Percentiles rank a stretch among this genome's conserved stretches.
phyloP scores from a whole-genome alignment of 30 jellyfish, hydroid and myxozoan species.

The Aurelia sp. region DNA sequence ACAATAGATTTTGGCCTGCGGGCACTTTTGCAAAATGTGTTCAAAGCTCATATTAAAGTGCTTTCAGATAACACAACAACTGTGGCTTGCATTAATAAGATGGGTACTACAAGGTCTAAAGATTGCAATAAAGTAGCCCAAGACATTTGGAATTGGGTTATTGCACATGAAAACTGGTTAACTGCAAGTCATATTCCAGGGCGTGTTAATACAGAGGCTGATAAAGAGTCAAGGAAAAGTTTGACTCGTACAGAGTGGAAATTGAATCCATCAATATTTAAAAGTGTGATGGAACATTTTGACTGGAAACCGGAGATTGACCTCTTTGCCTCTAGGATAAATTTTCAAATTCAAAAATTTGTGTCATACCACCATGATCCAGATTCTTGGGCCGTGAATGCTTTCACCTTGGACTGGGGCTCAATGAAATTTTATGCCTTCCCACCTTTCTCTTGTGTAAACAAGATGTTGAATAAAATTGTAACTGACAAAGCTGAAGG shows the following conservation, averaged over 20 bases:
- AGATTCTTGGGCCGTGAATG: background rate
- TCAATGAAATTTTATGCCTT: constrained; percentile 25
- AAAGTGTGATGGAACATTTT: background rate
- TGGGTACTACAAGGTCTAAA: constrained; percentile 55
- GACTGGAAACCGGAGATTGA: constrained; percentile 15
- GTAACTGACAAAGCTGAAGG: constrained; percentile 43
- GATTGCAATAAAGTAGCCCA: constrained; percentile 13
- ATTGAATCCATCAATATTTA: constrained; percentile 1
- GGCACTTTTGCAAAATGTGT: constrained; percentile 1
- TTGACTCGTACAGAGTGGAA: constrained; percentile 29
- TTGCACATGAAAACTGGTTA: constrained; percentile 21
- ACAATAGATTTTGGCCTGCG: constrained; percentile 32
- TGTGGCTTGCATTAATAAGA: constrained; percentile 16
- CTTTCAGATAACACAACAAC: constrained; percentile 50
- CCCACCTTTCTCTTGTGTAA: constrained; percentile 45
- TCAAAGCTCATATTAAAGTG: constrained; percentile 10
- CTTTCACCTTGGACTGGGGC: constrained; percentile 1
- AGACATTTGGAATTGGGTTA: constrained; percentile 41
- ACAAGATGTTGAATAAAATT: constrained; percentile 6
- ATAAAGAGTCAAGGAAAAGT: constrained; percentile 19
- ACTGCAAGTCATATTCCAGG: constrained; percentile 61
- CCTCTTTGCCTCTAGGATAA: constrained; percentile 44
- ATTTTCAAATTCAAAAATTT: constrained; percentile 10
- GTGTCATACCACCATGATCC: constrained; percentile 50
- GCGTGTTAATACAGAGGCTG: constrained; percentile 39